Evolutionary conservation across 1,140 invertebrate genomes (phyloP), one percentile per base, ranked within the genome.

Genomic region (Cydia pomonella): DNA sequence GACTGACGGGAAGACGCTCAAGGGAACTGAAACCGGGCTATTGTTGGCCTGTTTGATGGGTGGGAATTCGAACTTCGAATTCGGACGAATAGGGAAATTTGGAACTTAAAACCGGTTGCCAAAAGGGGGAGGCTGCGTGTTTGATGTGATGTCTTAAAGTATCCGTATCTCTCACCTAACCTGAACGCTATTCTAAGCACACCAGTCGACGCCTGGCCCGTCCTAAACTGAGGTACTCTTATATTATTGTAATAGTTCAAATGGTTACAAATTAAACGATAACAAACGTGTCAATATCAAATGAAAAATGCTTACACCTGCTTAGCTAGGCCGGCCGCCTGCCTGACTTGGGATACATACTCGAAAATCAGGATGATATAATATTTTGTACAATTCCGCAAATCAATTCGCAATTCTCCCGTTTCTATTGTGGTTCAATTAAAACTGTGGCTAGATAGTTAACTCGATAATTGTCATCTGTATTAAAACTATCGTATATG

Each of bases 131-230:
- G 86, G 81, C 86, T 92, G 91, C 84, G 85, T 86, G 84, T 84
- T 76, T 76, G 86, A 84, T 88, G 38, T 76, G 87, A 88, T 91
- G 88, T 90, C 86, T 88, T 73, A 81, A 86, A 50, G 75, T 89
- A 81, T 87, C 82, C 83, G 77, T 82, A 81, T 77, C 77, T 82
- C 81, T 87, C 77, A 85, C 84, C 84, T 90, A 88, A 91, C 87
- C 88, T 90, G 84, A 87, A 84, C 84, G 80, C 84, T 86, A 87
- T 77, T 83, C 81, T 85, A 87, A 87, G 85, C 84, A 89, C 84
- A 92, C 89, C 89, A 92, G 91, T 92, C 91, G 91, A 91, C 91
- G 91, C 88, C 88, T 92, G 91, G 91, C 92, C 89, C 89, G 91
- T 92, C 91, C 86, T 92, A 91, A 91, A 91, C 89, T 90, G 89